Evolutionary conservation across 1,140 invertebrate species (phyloP).

Genomic region (Anagrus nilaparvatae): DNA sequence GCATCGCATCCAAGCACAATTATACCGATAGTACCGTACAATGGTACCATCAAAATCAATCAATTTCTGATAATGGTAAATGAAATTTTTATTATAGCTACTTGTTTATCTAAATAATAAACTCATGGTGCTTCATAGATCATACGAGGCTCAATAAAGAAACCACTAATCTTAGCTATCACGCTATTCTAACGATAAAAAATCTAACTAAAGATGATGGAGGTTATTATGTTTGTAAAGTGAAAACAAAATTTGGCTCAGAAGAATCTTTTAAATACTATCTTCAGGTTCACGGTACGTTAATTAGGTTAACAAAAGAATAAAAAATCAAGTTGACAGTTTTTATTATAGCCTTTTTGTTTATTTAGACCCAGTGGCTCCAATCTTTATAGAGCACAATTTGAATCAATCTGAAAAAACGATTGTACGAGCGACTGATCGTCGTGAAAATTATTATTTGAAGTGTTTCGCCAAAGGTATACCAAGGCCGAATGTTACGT

Average conservation of each 20-base stretch:
- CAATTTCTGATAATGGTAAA: neutral
- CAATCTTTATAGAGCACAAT: conserved; percentile 21
- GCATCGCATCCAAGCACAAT: conserved; percentile 11
- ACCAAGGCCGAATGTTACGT: conserved; percentile 29
- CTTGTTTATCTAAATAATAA: neutral
- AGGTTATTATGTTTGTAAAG: conserved; percentile 25
- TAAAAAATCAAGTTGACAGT: too few species aligned
- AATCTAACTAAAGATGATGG: conserved; percentile 22
- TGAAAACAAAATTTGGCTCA: conserved; percentile 13
- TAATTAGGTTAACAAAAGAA: conserved; percentile 5
- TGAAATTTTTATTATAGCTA: neutral
- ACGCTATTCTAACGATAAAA: conserved; percentile 22
- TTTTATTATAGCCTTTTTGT: conserved; percentile 15
- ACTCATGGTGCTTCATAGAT: conserved; percentile 16
- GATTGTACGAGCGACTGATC: conserved; percentile 18
- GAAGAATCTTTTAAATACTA: conserved; percentile 15
- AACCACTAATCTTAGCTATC: conserved; percentile 24
- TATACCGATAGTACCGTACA: neutral
- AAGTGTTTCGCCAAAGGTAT: conserved; percentile 28
- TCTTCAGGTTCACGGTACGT: conserved; percentile 24
- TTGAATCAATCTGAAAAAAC: conserved; percentile 21
- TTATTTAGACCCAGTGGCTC: conserved; percentile 23
- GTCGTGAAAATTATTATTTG: conserved; percentile 21
- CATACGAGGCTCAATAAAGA: conserved; percentile 11
- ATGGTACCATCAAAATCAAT: neutral